Evolutionary conservation across 2,888 invertebrate genomes (phyloP), one percentile per base, ranked within the genome.

Genomic region (Drosophila hamatofila): DNA sequence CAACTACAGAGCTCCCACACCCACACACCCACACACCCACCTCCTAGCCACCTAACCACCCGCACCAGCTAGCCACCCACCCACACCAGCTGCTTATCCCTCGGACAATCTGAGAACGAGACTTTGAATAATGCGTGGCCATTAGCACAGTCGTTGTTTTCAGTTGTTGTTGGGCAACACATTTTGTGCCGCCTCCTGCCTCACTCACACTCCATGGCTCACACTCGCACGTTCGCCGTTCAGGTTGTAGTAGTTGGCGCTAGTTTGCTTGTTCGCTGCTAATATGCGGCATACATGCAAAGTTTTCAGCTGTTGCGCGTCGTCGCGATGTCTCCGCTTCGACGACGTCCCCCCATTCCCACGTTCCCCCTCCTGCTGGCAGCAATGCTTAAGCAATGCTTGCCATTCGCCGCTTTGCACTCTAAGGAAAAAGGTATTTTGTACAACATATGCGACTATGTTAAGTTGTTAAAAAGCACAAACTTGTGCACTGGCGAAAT

Each of bases 241-340:
- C 42, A 14, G 49, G 49, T 44, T 70, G 46, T 33, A 30, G 44
- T 56, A 44, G 33, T 68, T 27, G 39, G 56, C 74, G 85, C 75
- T 86, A 83, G 87, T 54, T 52, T 23, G 51, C 51, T 78, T 78
- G 76, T 86, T 85, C 75, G 81, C 70, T 77, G 84, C 83, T 85
- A 85, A 85, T 85, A 85, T 85, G 81, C 84, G 74, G 81, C 72
- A 75, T 89, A 83, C 84, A 85, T 89, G 84, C 89, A 89, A 85
- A 89, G 79, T 87, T 84, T 71, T 80, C 77, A 78, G 80, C 77
- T 78, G 80, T 79, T 78, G 77, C 77, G 64, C 70, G 70, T 60
- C 41, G 66, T 62, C 49, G 64, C 35, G 41, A 30, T 23, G 41
- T n/a, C 25, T 16, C 44, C 23, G n/a, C 35, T 6, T 3, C 30